Conservation (phyloP, 2,113 vertebrate species). For the Coptodon bakossiorum region DNA sequence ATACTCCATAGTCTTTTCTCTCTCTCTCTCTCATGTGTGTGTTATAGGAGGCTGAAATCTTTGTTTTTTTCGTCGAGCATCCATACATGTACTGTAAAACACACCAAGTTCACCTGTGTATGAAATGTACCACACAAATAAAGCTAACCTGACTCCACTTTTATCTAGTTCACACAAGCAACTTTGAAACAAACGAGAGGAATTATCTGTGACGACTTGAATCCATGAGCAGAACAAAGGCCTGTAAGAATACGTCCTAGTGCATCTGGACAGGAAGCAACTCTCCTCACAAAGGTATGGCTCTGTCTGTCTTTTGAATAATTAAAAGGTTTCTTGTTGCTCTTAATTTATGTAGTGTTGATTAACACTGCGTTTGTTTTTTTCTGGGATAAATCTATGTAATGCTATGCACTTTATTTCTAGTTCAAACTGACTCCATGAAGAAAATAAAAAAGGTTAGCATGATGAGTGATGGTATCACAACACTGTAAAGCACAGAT, state of each 20-base stretch:
- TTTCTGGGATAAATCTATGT: not conserved
- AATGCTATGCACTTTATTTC: not conserved
- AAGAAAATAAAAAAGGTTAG: not conserved
- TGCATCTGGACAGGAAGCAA: conserved; percentile 87
- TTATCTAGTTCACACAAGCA: conserved; percentile 62
- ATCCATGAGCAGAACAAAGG: conserved; percentile 73
- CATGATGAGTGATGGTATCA: not conserved
- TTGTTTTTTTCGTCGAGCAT: not conserved
- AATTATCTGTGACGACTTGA: conserved; percentile 83
- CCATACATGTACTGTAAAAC: not conserved
- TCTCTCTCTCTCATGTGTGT: not conserved
- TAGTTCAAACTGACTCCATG: not conserved
- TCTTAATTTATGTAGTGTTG: not conserved
- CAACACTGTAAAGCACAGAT: not conserved
- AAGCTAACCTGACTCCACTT: not conserved
- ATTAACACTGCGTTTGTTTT: not conserved
- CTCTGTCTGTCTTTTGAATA: not conserved
- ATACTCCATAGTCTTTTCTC: not conserved
- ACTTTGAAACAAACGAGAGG: conserved; percentile 83
- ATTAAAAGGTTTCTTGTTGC: not conserved
- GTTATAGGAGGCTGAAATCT: not conserved
- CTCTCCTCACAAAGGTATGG: conserved; percentile 85
- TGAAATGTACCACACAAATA: not conserved
- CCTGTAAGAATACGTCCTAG: conserved; percentile 82
- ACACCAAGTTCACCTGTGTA: not conserved